phyloP scores from a whole-genome alignment of 2,113 vertebrate genomes.

The Sorex fumeus region DNA sequence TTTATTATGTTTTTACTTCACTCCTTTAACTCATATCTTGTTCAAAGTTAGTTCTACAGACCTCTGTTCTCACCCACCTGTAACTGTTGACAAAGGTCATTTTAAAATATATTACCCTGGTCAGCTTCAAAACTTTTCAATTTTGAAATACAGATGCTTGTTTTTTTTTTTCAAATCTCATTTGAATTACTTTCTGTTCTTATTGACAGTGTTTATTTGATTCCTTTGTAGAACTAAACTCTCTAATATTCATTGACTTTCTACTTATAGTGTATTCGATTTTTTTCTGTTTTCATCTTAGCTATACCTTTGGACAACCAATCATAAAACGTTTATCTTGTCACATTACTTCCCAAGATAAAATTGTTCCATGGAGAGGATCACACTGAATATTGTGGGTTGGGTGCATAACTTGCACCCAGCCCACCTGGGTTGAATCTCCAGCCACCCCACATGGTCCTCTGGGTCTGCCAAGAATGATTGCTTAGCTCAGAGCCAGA shows the following conservation, averaged over 20 bases:
- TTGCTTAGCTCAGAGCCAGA: no score
- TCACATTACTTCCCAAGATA: background rate
- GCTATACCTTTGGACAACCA: background rate
- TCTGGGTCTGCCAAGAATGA: no score
- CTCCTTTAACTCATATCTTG: no score
- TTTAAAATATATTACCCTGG: slow-evolving; percentile 7
- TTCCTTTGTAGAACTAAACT: background rate
- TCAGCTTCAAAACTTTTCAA: background rate
- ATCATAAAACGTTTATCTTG: background rate
- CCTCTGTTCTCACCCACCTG: background rate
- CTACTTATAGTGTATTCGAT: background rate
- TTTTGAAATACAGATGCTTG: slow-evolving; percentile 7
- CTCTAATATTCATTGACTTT: background rate
- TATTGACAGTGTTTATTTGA: background rate
- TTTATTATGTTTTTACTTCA: background rate
- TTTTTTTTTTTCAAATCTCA: background rate
- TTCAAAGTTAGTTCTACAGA: no score
- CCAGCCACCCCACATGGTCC: no score
- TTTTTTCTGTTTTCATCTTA: no score
- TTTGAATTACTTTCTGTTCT: background rate
- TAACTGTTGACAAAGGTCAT: background rate
- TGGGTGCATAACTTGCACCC: no score
- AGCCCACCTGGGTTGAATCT: no score
- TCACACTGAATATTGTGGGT: no score
- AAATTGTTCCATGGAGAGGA: background rate